Evolutionary conservation across 2,797 vertebrate genomes (phyloP), one percentile per base, ranked within the genome.

Genomic region (Acipenser transmontanus): DNA sequence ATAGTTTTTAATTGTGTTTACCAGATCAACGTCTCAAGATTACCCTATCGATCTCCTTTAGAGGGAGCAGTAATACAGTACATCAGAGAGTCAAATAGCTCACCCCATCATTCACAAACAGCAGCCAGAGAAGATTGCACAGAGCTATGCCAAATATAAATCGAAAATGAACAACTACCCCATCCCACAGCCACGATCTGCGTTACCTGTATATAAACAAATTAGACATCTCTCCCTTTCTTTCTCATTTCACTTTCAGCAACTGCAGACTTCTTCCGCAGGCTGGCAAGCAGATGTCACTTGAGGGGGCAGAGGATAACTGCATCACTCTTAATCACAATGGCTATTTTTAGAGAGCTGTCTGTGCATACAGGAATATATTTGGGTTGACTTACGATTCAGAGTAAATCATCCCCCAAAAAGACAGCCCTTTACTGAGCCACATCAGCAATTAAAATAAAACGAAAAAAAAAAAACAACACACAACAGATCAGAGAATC

Each of bases 221-320:
- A 34, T 34, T 34, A 34, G 34, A 34, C 34, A 34, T 34, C 6
- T 34, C 49, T 7, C 49, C 17, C 63, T 57, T 56, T 7, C 61
- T 70, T 51, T 49, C 49, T 14, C 62, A 11, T 34, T 34, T 34
- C 34, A 1, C 34, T 0, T 34, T 34, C 34, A 34, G 34, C 34
- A 34, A 34, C 34, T 12, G 14, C 7, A 6, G 52, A 54, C 65
- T 59, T 49, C 64, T 57, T 34, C 4, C 60, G 62, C 70, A 72
- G 71, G 52, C 68, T 69, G 68, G 70, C 66, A 64, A 50, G 70
- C 66, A 64, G 50, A 13, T 47, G 66, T 64, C 69, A 66, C 17
- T 64, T 56, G 20, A 63, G 72, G 69, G 68, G 68, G 69, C 61
- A 70, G 75, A 62, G 10, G 8, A 73, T 77, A 80, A 77, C 80